Percentiles rank a stretch among this genome's conserved stretches.
phyloP scores from a whole-genome alignment of 2,888 invertebrate species.

The Chrysotoxum bicinctum region DNA sequence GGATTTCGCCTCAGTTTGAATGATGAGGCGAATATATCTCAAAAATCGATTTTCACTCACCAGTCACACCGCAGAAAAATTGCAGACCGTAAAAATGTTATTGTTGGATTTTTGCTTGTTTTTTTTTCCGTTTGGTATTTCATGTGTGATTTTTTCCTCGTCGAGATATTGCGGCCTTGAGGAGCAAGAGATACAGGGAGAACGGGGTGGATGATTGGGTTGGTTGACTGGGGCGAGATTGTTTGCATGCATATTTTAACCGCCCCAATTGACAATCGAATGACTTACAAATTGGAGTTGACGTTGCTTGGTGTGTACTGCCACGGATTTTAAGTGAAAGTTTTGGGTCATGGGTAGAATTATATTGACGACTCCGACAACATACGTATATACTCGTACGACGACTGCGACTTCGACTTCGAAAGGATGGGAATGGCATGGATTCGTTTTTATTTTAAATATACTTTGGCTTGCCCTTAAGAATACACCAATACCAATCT shows the following conservation, averaged over 20 bases:
- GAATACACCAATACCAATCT: background rate
- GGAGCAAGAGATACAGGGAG: slow-evolving; percentile 8
- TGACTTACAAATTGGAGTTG: slow-evolving; percentile 71
- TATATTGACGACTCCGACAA: slow-evolving; percentile 23
- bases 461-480: slow-evolving; percentile 11
- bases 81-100: slow-evolving; percentile 42
- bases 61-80: slow-evolving; percentile 46
- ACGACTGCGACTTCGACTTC: background rate
- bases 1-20: slow-evolving; percentile 15
- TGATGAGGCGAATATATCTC: slow-evolving; percentile 21
- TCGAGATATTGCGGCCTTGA: slow-evolving; percentile 37
- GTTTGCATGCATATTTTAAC: slow-evolving; percentile 62
- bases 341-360: slow-evolving; percentile 55
- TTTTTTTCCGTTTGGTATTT: background rate
- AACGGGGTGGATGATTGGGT: background rate
- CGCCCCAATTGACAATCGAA: slow-evolving; percentile 70
- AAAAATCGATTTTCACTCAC: slow-evolving; percentile 54
- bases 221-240: slow-evolving; percentile 25
- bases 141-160: slow-evolving; percentile 12
- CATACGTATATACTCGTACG: too few species aligned
- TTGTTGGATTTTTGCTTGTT: slow-evolving; percentile 2
- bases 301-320: slow-evolving; percentile 52
- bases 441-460: slow-evolving; percentile 9
- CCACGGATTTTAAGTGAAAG: slow-evolving; percentile 63
- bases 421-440: slow-evolving; percentile 24